A percentile compares a stretch with the other conserved stretches of the same genome.
Conservation (phyloP, 2,113 vertebrate species). For the Cephalopholis sonnerati region DNA sequence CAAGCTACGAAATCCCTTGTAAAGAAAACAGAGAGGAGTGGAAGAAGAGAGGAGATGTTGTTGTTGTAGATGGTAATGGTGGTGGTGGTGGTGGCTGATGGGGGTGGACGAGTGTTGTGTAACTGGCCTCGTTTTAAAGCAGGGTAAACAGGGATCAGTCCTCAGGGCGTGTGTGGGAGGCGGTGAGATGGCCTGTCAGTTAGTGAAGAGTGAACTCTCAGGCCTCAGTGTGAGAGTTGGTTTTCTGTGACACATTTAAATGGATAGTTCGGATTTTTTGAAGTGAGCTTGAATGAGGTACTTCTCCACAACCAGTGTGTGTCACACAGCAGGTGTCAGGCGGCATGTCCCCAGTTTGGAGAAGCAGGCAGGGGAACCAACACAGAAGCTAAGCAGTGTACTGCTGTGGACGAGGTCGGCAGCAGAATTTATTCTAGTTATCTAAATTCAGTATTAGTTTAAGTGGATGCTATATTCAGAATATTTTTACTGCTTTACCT, state of each 20-base stretch:
- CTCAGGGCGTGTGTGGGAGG: conserved; percentile 50
- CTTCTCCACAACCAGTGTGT: too few species aligned
- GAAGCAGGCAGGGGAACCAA: too few species aligned
- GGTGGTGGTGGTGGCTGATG: conserved; percentile 19
- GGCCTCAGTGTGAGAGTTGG: conserved; percentile 4
- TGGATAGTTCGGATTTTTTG: too few species aligned
- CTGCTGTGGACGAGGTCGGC: too few species aligned
- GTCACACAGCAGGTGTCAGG: too few species aligned
- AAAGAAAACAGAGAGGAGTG: conserved; percentile 20
- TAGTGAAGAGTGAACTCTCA: conserved; percentile 39
- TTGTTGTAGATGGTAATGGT: conserved; percentile 23
- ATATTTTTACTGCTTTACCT: too few species aligned
- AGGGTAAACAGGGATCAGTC: conserved; percentile 58
- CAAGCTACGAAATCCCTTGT: conserved; percentile 12
- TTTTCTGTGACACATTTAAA: conserved; percentile 34
- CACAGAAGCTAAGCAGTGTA: too few species aligned
- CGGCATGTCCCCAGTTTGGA: too few species aligned
- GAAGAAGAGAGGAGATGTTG: conserved; percentile 18
- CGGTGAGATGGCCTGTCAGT: conserved; percentile 37
- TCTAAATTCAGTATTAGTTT: too few species aligned
- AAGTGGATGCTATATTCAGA: too few species aligned
- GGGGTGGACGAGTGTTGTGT: conserved; percentile 62
- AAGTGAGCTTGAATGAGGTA: too few species aligned
- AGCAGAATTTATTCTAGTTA: too few species aligned
- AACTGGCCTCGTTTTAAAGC: conserved; percentile 71